A percentile compares a stretch with the other conserved stretches of the same genome.
phyloP scores from a whole-genome alignment of 2,113 vertebrate genomes.

The Hydropotes inermis region DNA sequence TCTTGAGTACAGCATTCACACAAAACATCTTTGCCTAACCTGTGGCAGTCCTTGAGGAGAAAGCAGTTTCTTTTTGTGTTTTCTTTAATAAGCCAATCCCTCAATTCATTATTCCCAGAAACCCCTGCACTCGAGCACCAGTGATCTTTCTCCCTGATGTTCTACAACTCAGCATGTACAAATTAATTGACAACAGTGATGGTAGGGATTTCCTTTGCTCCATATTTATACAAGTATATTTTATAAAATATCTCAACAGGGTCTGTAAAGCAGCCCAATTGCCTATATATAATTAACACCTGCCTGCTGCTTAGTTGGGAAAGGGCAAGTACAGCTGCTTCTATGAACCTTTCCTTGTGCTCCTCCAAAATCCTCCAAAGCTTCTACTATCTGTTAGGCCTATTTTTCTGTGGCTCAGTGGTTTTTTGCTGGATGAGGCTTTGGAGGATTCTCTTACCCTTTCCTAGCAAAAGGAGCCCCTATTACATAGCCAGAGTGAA shows the following conservation, averaged over 20 bases:
- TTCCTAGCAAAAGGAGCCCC: neutral
- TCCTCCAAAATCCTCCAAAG: neutral
- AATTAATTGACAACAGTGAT: constrained; percentile 30
- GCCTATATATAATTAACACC: constrained; percentile 48
- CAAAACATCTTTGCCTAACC: constrained; percentile 7
- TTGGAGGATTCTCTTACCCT: neutral
- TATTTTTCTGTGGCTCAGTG: neutral
- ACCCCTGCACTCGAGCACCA: neutral
- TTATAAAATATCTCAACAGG: constrained; percentile 31
- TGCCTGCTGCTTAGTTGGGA: constrained; percentile 29
- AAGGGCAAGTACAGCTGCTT: constrained; percentile 12
- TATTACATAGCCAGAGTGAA: constrained; percentile 16
- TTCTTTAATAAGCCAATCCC: neutral
- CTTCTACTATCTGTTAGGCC: neutral
- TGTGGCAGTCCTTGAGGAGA: neutral
- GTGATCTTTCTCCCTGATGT: neutral
- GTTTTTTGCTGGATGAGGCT: neutral
- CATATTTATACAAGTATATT: constrained; percentile 38
- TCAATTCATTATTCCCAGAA: constrained; percentile 13
- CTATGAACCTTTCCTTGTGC: constrained; percentile 19
- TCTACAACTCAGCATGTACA: neutral
- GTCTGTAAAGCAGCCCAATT: neutral
- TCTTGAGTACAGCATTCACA: neutral
- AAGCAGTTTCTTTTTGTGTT: constrained; percentile 16
- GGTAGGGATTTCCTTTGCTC: neutral